phyloP scores from a whole-genome alignment of 1,140 invertebrate genomes.

The Bombus terrestris region DNA sequence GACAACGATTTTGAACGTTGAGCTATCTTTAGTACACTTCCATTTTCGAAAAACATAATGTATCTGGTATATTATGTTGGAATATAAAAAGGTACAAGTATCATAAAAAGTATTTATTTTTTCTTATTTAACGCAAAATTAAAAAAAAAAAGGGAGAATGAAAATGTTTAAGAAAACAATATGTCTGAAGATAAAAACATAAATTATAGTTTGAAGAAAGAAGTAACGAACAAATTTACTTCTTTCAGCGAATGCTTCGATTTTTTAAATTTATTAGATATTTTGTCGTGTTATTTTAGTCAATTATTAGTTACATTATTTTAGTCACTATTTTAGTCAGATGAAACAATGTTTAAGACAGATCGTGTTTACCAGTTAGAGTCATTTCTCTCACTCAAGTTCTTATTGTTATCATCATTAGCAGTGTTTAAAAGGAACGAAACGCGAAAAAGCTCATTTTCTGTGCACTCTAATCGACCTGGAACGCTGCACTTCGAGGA shows the following conservation, averaged over 20 bases:
- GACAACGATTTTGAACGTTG: not conserved
- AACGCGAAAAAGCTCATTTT: conserved; percentile 12
- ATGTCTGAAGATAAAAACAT: too few species aligned
- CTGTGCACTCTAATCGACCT: conserved; percentile 11
- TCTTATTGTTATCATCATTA: not conserved
- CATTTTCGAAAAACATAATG: too few species aligned
- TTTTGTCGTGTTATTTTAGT: not conserved
- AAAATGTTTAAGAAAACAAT: too few species aligned
- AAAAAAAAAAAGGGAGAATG: not conserved
- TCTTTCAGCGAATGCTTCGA: too few species aligned
- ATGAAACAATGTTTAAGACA: too few species aligned
- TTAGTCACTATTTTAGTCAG: not conserved
- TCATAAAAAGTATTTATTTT: not conserved
- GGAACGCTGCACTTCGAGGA: conserved; percentile 3
- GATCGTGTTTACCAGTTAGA: not conserved
- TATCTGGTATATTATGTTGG: too few species aligned
- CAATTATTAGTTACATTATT: not conserved
- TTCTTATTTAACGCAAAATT: not conserved
- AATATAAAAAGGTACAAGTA: too few species aligned
- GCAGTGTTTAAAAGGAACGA: not conserved
- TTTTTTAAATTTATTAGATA: too few species aligned
- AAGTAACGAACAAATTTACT: too few species aligned
- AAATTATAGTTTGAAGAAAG: too few species aligned
- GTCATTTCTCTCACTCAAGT: not conserved
- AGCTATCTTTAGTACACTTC: too few species aligned